Evolutionary conservation across 1,140 invertebrate species (phyloP).

Genomic region (roundworm (Caenorhabditis elegans)): DNA sequence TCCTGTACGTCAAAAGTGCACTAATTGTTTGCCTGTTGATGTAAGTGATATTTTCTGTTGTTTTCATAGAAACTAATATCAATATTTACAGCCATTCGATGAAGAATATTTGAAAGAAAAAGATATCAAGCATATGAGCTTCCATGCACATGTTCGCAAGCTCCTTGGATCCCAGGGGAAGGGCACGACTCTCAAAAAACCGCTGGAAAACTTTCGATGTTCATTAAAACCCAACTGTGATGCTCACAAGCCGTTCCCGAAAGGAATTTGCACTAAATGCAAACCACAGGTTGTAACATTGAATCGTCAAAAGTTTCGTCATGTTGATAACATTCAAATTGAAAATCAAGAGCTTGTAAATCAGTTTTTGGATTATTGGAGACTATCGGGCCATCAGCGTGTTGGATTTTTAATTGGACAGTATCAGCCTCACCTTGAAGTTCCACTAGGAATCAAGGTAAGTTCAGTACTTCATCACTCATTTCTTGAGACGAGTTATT

Average conservation of each 20-base stretch:
- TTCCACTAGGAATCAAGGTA: slow-evolving; percentile 84
- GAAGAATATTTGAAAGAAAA: slow-evolving; percentile 88
- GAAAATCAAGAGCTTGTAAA: slow-evolving; percentile 93
- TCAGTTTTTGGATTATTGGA: slow-evolving; percentile 93
- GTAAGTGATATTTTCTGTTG: slow-evolving; percentile 48
- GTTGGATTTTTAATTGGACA: slow-evolving; percentile 88
- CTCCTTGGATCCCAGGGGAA: slow-evolving; percentile 86
- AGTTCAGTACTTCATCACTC: slow-evolving; percentile 57
- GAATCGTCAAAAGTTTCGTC: slow-evolving; percentile 86
- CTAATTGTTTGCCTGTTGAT: slow-evolving; percentile 62
- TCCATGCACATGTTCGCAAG: slow-evolving; percentile 93
- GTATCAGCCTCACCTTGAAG: slow-evolving; percentile 82
- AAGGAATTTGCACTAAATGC: slow-evolving; percentile 97
- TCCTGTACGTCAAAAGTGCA: slow-evolving; percentile 58
- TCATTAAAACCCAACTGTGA: slow-evolving; percentile 81
- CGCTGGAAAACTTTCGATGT: slow-evolving; percentile 77
- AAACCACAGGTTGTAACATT: slow-evolving; percentile 94
- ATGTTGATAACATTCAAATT: slow-evolving; percentile 96
- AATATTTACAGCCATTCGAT: slow-evolving; percentile 81
- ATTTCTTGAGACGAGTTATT: too few species aligned
- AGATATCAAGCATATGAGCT: slow-evolving; percentile 97
- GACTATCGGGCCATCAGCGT: slow-evolving; percentile 87
- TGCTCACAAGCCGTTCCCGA: slow-evolving; percentile 94
- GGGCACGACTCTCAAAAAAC: slow-evolving; percentile 86
- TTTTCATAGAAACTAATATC: not conserved